phyloP scores from a whole-genome alignment of 2,797 vertebrate species.

The Myotis planiceps region DNA sequence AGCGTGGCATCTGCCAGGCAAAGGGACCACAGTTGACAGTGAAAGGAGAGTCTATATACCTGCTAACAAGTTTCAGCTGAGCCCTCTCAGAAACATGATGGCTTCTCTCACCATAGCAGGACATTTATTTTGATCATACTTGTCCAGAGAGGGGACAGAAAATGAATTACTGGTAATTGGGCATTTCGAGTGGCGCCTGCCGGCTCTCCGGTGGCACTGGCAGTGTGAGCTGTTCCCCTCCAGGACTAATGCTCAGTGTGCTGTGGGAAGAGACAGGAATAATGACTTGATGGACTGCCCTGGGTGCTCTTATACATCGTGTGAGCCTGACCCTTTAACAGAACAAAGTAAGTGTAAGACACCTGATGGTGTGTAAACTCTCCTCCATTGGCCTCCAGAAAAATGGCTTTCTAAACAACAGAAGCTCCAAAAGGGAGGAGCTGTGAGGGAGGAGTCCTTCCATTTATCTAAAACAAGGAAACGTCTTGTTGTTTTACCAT shows the following conservation, averaged over 20 bases:
- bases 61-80: conserved; percentile 16
- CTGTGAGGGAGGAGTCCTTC: not conserved
- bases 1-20: not conserved
- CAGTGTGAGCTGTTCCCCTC: not conserved
- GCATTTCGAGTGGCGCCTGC: conserved; percentile 41
- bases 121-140: conserved; percentile 67
- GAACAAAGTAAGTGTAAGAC: not conserved
- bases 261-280: not conserved
- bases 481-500: not conserved
- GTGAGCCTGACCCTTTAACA: conserved; percentile 38
- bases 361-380: not conserved
- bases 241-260: not conserved
- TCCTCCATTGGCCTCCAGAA: not conserved
- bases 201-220: not conserved
- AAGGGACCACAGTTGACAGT: not conserved
- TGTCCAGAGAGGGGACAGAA: conserved; percentile 21
- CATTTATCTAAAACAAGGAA: not conserved
- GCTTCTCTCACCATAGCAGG: not conserved
- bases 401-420: not conserved
- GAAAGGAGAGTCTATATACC: not conserved
- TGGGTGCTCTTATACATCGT: not conserved
- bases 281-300: not conserved
- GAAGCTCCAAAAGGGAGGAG: no score
- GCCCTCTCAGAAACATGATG: conserved; percentile 38
- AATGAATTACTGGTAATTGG: conserved; percentile 43